Percentiles rank a stretch among this genome's conserved stretches.
These are phyloP conservation scores for Microcebus jonahi DNA, from an alignment of 2,113 vertebrate species.

Conservation along the genomic window DNA sequence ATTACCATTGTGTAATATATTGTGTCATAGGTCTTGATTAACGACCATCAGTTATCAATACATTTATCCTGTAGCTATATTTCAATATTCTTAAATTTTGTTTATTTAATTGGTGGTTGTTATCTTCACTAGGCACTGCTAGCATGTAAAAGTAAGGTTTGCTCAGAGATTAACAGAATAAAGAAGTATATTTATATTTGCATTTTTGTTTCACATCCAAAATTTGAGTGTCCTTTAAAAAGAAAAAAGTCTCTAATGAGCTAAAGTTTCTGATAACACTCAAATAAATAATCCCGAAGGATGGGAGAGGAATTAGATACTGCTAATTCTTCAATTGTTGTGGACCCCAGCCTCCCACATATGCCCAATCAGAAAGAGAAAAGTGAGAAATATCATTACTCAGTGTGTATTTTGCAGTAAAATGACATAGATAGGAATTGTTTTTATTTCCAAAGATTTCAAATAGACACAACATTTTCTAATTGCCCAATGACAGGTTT, in stretches of 20 bases:
- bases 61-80: neutral
- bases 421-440: constrained; percentile 19
- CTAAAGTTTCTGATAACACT: neutral
- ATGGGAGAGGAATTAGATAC: neutral
- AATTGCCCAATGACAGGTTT: constrained; percentile 72
- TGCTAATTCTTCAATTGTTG: neutral
- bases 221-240: neutral
- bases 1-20: neutral
- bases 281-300: neutral
- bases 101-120: neutral
- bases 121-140: neutral
- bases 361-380: neutral
- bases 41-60: neutral
- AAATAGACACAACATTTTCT: constrained; percentile 59
- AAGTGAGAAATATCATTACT: neutral
- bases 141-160: neutral
- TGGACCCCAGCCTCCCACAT: neutral
- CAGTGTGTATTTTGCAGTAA: neutral
- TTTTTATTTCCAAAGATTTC: constrained; percentile 53
- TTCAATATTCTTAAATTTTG: neutral
- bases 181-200: constrained; percentile 21
- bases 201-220: neutral
- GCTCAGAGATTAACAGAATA: neutral
- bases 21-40: neutral
- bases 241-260: neutral